Evolutionary conservation across 2,113 vertebrate species (phyloP).

Genomic region (Poeciliopsis turrubarensis): DNA sequence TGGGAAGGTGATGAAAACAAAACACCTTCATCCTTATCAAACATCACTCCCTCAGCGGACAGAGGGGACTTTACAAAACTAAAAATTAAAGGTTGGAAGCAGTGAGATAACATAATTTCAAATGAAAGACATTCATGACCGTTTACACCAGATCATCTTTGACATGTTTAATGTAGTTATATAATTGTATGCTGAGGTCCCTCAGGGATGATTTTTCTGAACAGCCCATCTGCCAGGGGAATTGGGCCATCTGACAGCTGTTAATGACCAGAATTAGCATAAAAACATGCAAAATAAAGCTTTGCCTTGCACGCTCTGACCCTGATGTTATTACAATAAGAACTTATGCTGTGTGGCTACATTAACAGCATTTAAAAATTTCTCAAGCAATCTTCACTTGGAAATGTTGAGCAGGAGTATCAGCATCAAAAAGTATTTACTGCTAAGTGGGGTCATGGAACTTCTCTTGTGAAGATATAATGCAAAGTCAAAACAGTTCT

Average conservation of each 20-base stretch:
- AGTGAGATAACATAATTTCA: neutral
- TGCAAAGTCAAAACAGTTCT: neutral
- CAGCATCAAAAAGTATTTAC: neutral
- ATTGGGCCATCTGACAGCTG: slow-evolving; percentile 33
- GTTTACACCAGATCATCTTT: neutral
- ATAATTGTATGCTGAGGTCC: slow-evolving; percentile 21
- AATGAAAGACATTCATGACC: neutral
- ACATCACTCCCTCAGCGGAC: neutral
- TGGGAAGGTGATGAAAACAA: neutral
- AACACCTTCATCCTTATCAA: neutral
- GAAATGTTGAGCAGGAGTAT: neutral
- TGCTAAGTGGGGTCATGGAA: neutral
- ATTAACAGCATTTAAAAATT: neutral
- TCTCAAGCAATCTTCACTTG: neutral
- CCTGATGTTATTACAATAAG: neutral
- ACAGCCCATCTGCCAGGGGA: slow-evolving; percentile 31
- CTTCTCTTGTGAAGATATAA: neutral
- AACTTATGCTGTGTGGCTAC: neutral
- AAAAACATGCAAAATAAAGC: slow-evolving; percentile 13
- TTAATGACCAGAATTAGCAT: slow-evolving; percentile 5
- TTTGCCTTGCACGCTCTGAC: neutral
- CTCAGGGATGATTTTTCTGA: slow-evolving; percentile 32
- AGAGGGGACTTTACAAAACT: neutral
- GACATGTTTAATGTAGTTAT: slow-evolving; percentile 3
- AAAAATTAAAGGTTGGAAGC: neutral